Conservation (phyloP, 2,888 invertebrate species). For the Napeogenes inachia region DNA sequence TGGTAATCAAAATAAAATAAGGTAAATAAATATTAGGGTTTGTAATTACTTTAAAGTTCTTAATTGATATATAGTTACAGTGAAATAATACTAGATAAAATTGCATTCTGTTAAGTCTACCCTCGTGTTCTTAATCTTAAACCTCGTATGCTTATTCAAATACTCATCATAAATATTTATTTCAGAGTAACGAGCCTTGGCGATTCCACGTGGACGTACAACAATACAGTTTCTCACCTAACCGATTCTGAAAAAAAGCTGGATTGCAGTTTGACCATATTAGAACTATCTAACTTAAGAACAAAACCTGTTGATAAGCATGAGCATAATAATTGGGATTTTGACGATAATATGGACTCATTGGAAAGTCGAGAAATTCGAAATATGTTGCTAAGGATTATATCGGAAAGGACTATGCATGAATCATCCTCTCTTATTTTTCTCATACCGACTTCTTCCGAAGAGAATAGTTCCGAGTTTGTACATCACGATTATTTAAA, state of each 20-base stretch:
- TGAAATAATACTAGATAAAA: too few relatives aligned
- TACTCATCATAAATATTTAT: neutral
- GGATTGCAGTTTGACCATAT: neutral
- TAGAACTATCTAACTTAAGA: neutral
- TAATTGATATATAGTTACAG: too few relatives aligned
- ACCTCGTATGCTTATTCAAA: too few relatives aligned
- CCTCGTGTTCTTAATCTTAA: too few relatives aligned
- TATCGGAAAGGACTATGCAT: slow-evolving; percentile 8
- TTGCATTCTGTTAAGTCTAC: neutral
- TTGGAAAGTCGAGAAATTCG: neutral
- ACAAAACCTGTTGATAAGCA: neutral
- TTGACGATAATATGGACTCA: neutral
- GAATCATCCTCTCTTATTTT: slow-evolving; percentile 44
- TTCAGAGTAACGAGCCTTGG: neutral
- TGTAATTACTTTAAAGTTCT: neutral
- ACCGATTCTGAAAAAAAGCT: neutral
- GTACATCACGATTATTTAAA: slow-evolving; percentile 25
- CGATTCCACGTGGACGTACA: neutral
- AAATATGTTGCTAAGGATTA: neutral
- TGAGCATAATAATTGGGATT: neutral
- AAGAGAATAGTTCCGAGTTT: slow-evolving; percentile 34
- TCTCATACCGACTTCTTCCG: slow-evolving; percentile 40
- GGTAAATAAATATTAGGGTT: neutral
- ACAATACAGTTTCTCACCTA: neutral
- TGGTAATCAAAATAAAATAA: neutral